phyloP scores from a whole-genome alignment of 2,113 vertebrate species.

The Rhodinocichla rosea region DNA sequence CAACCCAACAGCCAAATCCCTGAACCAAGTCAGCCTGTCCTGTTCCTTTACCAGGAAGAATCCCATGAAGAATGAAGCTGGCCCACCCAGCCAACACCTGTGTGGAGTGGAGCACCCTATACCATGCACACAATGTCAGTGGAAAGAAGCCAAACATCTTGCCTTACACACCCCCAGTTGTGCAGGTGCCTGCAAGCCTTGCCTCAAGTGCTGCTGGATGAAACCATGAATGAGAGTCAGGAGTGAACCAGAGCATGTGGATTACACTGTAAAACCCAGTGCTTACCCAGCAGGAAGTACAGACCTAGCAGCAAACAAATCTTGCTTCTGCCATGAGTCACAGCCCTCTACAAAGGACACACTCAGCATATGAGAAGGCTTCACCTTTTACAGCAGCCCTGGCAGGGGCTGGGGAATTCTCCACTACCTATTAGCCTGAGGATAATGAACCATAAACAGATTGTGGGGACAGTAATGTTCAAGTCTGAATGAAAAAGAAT shows the following conservation, averaged over 20 bases:
- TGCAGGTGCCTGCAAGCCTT: neutral
- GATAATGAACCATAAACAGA: neutral
- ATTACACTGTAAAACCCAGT: neutral
- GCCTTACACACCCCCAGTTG: neutral
- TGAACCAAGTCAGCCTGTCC: neutral
- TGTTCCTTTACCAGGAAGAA: neutral
- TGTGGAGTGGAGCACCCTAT: neutral
- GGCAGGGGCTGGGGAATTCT: neutral
- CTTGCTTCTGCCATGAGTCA: neutral
- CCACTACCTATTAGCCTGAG: neutral
- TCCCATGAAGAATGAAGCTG: neutral
- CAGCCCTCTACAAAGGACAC: neutral
- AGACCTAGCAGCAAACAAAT: neutral
- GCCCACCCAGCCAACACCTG: neutral
- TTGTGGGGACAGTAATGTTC: neutral
- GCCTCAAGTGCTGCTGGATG: neutral
- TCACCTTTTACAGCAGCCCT: neutral
- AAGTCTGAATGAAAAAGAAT: neutral
- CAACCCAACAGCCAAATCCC: neutral
- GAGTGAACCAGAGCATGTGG: neutral
- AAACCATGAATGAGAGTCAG: fast-evolving
- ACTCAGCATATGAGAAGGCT: neutral
- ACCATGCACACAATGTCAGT: neutral
- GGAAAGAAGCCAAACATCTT: neutral
- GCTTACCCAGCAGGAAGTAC: neutral